Conservation (phyloP, 2,113 vertebrate species). For the Oryzias javanicus region DNA sequence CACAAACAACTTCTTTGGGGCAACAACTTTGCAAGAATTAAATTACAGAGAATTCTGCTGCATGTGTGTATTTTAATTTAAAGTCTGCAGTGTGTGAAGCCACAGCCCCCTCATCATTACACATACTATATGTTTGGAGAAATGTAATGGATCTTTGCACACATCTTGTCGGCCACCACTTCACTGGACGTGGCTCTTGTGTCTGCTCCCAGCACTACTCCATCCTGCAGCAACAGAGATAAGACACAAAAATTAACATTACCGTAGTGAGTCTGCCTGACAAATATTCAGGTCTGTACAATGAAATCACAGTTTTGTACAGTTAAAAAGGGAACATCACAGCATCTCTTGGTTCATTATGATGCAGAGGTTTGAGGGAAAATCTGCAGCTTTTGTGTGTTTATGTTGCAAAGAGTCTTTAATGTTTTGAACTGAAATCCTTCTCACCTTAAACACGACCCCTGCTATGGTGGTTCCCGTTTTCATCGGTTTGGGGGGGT, state of each 20-base stretch:
- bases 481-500: conserved; percentile 65
- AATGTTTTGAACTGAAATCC: not conserved
- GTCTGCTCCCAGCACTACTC: conserved; percentile 78
- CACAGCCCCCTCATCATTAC: not conserved
- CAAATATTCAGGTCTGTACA: not conserved
- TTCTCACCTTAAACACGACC: conserved; percentile 70
- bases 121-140: conserved; percentile 80
- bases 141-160: conserved; percentile 77
- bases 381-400: too few relatives aligned
- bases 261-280: not conserved
- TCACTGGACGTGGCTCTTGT: conserved; percentile 73
- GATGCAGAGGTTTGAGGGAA: not conserved
- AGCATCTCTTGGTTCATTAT: not conserved
- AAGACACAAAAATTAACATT: not conserved
- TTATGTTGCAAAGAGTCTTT: too few relatives aligned
- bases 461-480: conserved; percentile 79
- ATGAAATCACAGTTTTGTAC: not conserved
- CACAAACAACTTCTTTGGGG: too few relatives aligned
- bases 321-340: too few relatives aligned
- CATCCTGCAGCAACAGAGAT: conserved; percentile 62
- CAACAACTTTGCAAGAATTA: too few relatives aligned
- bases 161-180: conserved; percentile 77
- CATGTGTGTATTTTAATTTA: too few relatives aligned
- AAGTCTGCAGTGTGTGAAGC: too few relatives aligned
- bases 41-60: too few relatives aligned